These are phyloP conservation scores for Nephrotoma flavescens DNA, from an alignment of 2,888 invertebrate genomes.

Conservation along the genomic window DNA sequence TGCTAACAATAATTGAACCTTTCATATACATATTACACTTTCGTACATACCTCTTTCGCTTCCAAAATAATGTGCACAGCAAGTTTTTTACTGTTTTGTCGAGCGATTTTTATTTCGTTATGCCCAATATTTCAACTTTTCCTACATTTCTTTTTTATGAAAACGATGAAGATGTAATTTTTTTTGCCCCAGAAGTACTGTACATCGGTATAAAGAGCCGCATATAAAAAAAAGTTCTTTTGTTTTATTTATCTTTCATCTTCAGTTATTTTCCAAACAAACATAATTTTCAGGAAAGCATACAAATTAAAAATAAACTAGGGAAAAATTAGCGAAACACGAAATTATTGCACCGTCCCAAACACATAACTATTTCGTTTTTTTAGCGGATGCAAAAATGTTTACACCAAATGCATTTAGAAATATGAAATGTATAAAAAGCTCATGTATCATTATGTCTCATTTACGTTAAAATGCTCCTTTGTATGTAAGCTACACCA, in stretches of 20 bases:
- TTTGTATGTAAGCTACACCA: neutral
- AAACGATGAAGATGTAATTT: neutral
- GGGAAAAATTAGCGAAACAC: neutral
- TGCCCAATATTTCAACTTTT: neutral
- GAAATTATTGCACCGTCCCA: neutral
- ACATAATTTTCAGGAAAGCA: neutral
- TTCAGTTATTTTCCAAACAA: neutral
- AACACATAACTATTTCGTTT: neutral
- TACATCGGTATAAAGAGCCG: neutral
- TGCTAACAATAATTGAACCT: neutral
- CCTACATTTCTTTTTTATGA: neutral
- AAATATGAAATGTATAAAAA: neutral
- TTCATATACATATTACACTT: neutral
- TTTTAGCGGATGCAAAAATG: neutral
- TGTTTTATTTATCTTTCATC: neutral
- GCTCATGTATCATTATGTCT: neutral
- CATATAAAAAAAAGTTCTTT: neutral
- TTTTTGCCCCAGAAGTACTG: neutral
- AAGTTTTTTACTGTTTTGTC: neutral
- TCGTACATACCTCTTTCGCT: neutral
- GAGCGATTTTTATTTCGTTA: neutral
- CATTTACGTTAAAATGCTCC: neutral
- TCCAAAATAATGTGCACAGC: neutral
- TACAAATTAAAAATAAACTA: neutral
- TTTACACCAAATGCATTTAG: neutral